Conservation (phyloP, 1,140 invertebrate genomes). For the Pseudomyrmex flavicornis region DNA sequence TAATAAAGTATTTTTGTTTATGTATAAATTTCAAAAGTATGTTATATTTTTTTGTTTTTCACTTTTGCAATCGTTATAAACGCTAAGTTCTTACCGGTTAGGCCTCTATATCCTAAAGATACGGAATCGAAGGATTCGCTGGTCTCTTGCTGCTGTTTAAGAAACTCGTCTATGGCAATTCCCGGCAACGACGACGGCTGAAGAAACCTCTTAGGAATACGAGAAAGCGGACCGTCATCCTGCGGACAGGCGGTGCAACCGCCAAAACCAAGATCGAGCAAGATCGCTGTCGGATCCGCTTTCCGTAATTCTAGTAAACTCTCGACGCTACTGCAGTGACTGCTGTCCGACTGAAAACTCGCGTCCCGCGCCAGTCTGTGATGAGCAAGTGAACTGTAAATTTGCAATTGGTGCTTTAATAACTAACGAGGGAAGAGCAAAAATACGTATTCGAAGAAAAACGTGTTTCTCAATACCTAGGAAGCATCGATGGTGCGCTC, state of each 20-base stretch:
- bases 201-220: constrained; percentile 89
- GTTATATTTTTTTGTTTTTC: neutral
- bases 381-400: constrained; percentile 70
- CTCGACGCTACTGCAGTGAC: constrained; percentile 90
- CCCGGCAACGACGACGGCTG: constrained; percentile 88
- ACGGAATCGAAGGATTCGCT: constrained; percentile 87
- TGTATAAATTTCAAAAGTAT: no score
- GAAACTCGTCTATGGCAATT: constrained; percentile 87
- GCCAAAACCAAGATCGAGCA: constrained; percentile 89
- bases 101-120: constrained; percentile 88
- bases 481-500: constrained; percentile 69
- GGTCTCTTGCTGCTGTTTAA: constrained; percentile 87
- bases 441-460: neutral
- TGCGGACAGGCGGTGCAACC: constrained; percentile 75
- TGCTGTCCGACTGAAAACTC: constrained; percentile 90
- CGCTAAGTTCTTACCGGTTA: constrained; percentile 84
- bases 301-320: constrained; percentile 90
- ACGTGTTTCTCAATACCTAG: constrained; percentile 70
- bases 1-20: no score
- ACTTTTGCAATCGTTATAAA: neutral
- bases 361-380: constrained; percentile 85
- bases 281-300: constrained; percentile 91
- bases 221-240: constrained; percentile 86
- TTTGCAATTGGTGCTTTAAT: constrained; percentile 22
- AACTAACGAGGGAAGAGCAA: no score